Evolutionary conservation across 2,113 vertebrate genomes (phyloP).

Genomic region (Cyprinodon variegatus): DNA sequence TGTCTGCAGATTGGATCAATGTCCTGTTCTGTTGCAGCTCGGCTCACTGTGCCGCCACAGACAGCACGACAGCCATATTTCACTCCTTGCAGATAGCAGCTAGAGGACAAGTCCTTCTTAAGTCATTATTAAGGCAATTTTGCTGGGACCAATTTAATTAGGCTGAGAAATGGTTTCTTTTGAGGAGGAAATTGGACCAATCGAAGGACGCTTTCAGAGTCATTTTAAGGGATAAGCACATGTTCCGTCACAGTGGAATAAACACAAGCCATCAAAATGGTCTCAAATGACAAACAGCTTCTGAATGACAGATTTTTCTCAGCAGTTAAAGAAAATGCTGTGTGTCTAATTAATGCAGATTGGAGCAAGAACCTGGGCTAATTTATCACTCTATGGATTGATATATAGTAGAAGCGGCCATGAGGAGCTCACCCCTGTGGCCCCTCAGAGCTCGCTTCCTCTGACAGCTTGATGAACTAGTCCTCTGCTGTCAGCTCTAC

Average conservation of each 20-base stretch:
- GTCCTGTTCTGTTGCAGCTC: slow-evolving; percentile 49
- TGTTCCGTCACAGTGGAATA: slow-evolving; percentile 6
- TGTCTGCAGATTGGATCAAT: slow-evolving; percentile 71
- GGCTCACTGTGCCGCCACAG: slow-evolving; percentile 31
- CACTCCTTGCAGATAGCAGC: slow-evolving; percentile 16
- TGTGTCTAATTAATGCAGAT: slow-evolving; percentile 1
- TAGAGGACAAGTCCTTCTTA: slow-evolving; percentile 29
- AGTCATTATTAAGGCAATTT: slow-evolving; percentile 30
- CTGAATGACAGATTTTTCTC: slow-evolving; percentile 27
- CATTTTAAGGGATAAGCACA: neutral
- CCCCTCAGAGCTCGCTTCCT: neutral
- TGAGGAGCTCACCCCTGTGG: slow-evolving; percentile 21
- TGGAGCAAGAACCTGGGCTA: neutral
- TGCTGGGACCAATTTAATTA: slow-evolving; percentile 11
- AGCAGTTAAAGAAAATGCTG: slow-evolving; percentile 1
- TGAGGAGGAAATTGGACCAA: slow-evolving; percentile 19
- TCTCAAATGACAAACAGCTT: slow-evolving; percentile 19
- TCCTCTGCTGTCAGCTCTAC: slow-evolving; percentile 39
- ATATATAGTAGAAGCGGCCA: slow-evolving; percentile 6
- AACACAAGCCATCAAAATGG: neutral
- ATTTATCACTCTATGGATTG: slow-evolving; percentile 1
- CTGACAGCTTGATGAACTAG: slow-evolving; percentile 24
- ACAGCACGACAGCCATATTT: slow-evolving; percentile 26
- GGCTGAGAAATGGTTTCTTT: slow-evolving; percentile 17
- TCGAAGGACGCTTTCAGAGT: neutral